Conservation (phyloP, 2,113 vertebrate genomes). For the Elgaria multicarinata region DNA sequence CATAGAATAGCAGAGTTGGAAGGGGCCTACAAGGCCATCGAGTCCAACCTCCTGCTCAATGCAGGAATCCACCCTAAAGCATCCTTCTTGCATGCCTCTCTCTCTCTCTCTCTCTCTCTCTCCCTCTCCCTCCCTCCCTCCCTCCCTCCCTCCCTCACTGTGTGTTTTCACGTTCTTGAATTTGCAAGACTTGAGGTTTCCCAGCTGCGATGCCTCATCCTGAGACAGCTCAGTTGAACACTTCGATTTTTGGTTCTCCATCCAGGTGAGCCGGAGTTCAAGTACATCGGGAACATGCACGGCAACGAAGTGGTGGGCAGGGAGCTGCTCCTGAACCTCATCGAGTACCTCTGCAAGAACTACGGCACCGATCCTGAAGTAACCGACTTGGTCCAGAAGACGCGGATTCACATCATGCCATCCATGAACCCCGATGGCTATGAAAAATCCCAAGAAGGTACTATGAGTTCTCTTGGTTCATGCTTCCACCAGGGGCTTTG, state of each 20-base stretch:
- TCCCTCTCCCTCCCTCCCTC: too few relatives aligned
- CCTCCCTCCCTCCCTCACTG: accelerated
- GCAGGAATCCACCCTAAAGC: too few relatives aligned
- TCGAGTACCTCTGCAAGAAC: slow-evolving; percentile 95
- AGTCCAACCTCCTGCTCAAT: too few relatives aligned
- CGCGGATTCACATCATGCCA: slow-evolving; percentile 98
- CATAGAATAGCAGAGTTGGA: too few relatives aligned
- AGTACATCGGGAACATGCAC: slow-evolving; percentile 98
- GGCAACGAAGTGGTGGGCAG: slow-evolving; percentile 97
- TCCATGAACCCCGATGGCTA: slow-evolving; percentile 99
- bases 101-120: too few relatives aligned
- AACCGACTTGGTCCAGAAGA: slow-evolving; percentile 86
- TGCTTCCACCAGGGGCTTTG: neutral
- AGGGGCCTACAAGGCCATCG: too few relatives aligned
- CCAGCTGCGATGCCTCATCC: too few relatives aligned
- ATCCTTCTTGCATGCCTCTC: neutral
- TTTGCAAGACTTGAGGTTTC: neutral
- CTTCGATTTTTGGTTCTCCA: neutral
- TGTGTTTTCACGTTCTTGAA: neutral
- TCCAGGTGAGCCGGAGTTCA: slow-evolving; percentile 96
- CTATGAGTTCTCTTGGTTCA: neutral
- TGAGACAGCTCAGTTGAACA: too few relatives aligned
- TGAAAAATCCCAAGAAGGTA: slow-evolving; percentile 90
- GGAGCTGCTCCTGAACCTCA: slow-evolving; percentile 94
- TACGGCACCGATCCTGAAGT: slow-evolving; percentile 91